Evolutionary conservation across 2,113 vertebrate species (phyloP).

Genomic region (Passer domesticus): DNA sequence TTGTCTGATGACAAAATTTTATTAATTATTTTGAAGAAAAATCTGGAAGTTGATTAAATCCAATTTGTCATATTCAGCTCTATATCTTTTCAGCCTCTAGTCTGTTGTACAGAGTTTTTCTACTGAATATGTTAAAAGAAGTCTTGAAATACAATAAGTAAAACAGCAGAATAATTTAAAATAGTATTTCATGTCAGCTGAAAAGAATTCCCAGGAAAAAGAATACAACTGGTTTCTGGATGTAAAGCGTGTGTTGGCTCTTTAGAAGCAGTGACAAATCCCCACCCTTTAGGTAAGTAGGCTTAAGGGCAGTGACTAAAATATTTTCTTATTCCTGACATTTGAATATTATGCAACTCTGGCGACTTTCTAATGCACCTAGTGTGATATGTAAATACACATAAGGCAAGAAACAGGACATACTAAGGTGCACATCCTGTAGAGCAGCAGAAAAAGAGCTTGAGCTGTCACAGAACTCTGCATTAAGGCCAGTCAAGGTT

Average conservation of each 20-base stretch:
- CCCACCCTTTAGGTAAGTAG: not conserved
- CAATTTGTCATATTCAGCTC: not conserved
- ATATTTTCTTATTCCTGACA: not conserved
- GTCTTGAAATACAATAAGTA: not conserved
- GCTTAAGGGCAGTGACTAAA: not conserved
- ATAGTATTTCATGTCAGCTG: not conserved
- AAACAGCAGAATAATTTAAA: not conserved
- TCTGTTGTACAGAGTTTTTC: not conserved
- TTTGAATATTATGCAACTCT: not conserved
- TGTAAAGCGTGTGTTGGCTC: not conserved
- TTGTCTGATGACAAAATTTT: not conserved
- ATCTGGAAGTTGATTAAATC: not conserved
- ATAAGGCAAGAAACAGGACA: not conserved
- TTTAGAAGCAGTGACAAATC: not conserved
- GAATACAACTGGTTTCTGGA: not conserved
- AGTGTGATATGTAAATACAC: not conserved
- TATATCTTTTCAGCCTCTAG: not conserved
- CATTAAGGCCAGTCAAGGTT: not conserved
- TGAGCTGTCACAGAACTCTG: not conserved
- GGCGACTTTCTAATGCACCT: not conserved
- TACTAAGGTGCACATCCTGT: not conserved
- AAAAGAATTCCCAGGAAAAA: not conserved
- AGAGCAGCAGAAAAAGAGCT: not conserved
- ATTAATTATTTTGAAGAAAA: not conserved
- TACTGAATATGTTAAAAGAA: not conserved